phyloP scores from a whole-genome alignment of 1,140 invertebrate species.

The Zophobas morio region DNA sequence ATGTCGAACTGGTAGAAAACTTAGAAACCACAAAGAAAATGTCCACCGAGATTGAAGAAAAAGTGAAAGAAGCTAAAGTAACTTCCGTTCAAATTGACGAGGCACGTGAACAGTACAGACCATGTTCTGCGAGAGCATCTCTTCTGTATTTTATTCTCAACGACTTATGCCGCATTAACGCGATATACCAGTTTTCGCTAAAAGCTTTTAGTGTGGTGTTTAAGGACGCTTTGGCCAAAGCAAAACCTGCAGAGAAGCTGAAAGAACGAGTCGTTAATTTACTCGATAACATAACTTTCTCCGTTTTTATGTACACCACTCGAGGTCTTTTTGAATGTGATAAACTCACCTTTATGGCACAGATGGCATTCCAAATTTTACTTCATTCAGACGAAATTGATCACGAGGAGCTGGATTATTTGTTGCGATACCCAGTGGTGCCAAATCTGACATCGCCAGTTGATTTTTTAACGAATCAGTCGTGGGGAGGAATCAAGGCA shows the following conservation, averaged over 20 bases:
- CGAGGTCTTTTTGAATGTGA: constrained; percentile 94
- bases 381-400: constrained; percentile 79
- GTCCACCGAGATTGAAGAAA: constrained; percentile 90
- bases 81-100: constrained; percentile 92
- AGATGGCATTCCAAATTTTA: constrained; percentile 84
- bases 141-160: constrained; percentile 96
- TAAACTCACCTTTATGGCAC: constrained; percentile 92
- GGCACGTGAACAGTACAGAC: constrained; percentile 90
- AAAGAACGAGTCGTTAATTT: constrained; percentile 83
- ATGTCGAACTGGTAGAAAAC: constrained; percentile 92
- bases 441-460: constrained; percentile 82
- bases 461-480: constrained; percentile 85
- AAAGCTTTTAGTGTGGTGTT: constrained; percentile 96
- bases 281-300: constrained; percentile 90
- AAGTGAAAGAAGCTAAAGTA: constrained; percentile 86
- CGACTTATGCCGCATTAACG: constrained; percentile 94
- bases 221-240: constrained; percentile 85
- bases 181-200: constrained; percentile 96
- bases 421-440: constrained; percentile 84
- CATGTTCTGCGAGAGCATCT: constrained; percentile 88
- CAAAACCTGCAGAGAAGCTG: constrained; percentile 78
- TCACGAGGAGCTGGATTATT: constrained; percentile 86
- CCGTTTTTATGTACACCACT: constrained; percentile 90
- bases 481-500: constrained; percentile 91
- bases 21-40: constrained; percentile 95